phyloP scores from a whole-genome alignment of 2,113 vertebrate species.

The Speoplatyrhinus poulsoni region DNA sequence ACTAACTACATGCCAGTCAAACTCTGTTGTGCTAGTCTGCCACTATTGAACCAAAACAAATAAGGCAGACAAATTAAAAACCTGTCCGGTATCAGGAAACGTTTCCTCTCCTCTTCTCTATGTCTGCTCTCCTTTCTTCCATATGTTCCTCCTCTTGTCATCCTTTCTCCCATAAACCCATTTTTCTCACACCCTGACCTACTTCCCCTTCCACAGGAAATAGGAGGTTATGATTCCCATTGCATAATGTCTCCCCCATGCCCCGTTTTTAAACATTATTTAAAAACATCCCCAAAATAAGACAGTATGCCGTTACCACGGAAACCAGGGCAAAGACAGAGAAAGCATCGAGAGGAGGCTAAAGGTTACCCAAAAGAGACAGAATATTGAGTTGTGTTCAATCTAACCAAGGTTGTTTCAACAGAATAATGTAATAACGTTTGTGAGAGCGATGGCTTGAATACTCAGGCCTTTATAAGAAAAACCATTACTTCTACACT shows the following conservation, averaged over 20 bases:
- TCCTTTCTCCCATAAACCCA: not conserved
- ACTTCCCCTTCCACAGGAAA: slow-evolving; percentile 5
- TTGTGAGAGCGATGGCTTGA: not conserved
- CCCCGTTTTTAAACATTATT: not conserved
- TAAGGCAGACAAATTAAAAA: slow-evolving; percentile 18
- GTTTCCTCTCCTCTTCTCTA: slow-evolving; percentile 4
- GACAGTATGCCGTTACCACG: slow-evolving; percentile 48
- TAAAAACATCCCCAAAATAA: slow-evolving; percentile 13
- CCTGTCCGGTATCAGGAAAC: slow-evolving; percentile 17
- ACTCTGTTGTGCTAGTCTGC: slow-evolving; percentile 11
- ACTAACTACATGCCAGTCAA: slow-evolving; percentile 32
- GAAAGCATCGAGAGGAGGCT: not conserved
- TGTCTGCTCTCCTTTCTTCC: not conserved
- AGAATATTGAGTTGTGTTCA: slow-evolving; percentile 2
- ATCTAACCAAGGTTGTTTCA: slow-evolving; percentile 1
- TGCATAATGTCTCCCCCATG: not conserved
- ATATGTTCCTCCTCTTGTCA: not conserved
- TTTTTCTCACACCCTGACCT: not conserved
- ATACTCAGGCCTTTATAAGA: slow-evolving; percentile 14
- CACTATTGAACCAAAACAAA: slow-evolving; percentile 22
- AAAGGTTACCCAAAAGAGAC: slow-evolving; percentile 14
- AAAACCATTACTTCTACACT: slow-evolving; percentile 43
- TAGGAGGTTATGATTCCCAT: not conserved
- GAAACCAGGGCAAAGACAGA: slow-evolving; percentile 25
- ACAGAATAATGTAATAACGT: slow-evolving; percentile 1